Conservation (phyloP, 2,888 invertebrate species). For the Ptychoptera albimana region DNA sequence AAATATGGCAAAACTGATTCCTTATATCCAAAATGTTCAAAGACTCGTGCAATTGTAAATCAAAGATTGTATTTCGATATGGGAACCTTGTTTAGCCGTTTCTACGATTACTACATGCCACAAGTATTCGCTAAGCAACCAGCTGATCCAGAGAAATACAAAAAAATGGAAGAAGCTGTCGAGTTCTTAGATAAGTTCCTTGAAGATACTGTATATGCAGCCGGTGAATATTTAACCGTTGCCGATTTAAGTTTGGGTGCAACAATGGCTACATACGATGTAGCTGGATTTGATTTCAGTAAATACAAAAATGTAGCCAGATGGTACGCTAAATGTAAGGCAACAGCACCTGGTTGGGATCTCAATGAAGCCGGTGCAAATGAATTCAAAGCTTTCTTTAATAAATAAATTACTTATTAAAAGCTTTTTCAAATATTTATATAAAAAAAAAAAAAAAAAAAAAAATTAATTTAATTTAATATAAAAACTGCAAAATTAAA, state of each 20-base stretch:
- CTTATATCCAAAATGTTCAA: conserved; percentile 59
- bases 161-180: conserved; percentile 51
- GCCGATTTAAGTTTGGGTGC: conserved; percentile 60
- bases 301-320: conserved; percentile 49
- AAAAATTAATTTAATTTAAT: too few species aligned
- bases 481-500: too few species aligned
- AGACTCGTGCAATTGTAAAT: conserved; percentile 60
- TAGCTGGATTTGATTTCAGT: conserved; percentile 46
- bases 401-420: background rate
- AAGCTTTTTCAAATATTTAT: too few species aligned
- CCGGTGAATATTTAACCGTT: conserved; percentile 58
- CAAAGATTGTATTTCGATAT: conserved; percentile 67
- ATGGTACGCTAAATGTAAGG: conserved; percentile 45
- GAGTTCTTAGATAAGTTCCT: conserved; percentile 53
- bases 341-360: conserved; percentile 42
- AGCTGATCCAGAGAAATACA: conserved; percentile 47
- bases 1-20: conserved; percentile 64
- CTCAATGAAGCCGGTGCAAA: conserved; percentile 39
- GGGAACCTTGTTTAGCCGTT: conserved; percentile 53
- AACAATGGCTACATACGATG: conserved; percentile 53
- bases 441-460: too few species aligned
- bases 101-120: conserved; percentile 52
- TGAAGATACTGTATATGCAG: conserved; percentile 49
- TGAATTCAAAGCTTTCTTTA: conserved; percentile 34
- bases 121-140: conserved; percentile 43